Percentiles rank a stretch among this genome's conserved stretches.
Evolutionary conservation across 2,113 vertebrate genomes (phyloP).

Genomic region (Eubucco bourcierii): DNA sequence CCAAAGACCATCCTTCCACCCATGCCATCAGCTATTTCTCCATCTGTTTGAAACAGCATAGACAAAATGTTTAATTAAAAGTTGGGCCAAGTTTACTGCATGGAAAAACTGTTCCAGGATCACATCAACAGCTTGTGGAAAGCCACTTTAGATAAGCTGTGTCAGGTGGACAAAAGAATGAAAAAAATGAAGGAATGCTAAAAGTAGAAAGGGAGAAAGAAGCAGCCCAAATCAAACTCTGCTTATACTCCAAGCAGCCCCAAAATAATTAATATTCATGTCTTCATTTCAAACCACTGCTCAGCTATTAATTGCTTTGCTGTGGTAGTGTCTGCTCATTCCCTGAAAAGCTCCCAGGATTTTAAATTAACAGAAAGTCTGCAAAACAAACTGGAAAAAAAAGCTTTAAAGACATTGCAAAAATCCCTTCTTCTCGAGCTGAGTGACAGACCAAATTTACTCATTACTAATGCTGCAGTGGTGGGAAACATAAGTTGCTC

Average conservation of each 20-base stretch:
- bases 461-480: fast-evolving
- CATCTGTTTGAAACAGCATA: slow-evolving; percentile 4
- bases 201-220: slow-evolving; percentile 11
- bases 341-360: neutral
- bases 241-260: slow-evolving; percentile 15
- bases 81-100: neutral
- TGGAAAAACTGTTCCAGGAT: slow-evolving; percentile 6
- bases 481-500: neutral
- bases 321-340: neutral
- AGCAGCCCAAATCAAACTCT: slow-evolving; percentile 12
- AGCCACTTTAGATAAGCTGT: slow-evolving; percentile 54
- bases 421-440: neutral
- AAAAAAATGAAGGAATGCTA: slow-evolving; percentile 68
- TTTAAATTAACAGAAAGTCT: neutral
- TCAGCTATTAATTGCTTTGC: neutral
- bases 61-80: slow-evolving; percentile 56
- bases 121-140: slow-evolving; percentile 41
- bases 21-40: slow-evolving; percentile 35
- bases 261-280: slow-evolving; percentile 67
- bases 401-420: neutral
- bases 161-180: slow-evolving; percentile 71
- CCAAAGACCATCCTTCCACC: neutral
- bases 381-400: neutral
- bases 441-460: neutral
- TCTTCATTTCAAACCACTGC: slow-evolving; percentile 15